These are phyloP conservation scores for Sarcophaga variegata DNA, from an alignment of 2,888 invertebrate genomes.

Conservation along the genomic window DNA sequence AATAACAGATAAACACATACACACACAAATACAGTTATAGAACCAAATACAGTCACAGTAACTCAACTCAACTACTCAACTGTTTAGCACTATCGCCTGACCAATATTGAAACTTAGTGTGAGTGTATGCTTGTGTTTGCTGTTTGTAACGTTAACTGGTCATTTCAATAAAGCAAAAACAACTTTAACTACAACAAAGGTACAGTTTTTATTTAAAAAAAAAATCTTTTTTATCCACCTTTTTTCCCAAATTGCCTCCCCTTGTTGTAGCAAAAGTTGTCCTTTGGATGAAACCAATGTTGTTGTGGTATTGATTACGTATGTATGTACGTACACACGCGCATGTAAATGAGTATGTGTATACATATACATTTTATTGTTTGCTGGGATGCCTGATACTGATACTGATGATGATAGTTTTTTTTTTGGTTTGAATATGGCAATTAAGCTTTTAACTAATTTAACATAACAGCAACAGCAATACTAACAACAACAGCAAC, in stretches of 20 bases:
- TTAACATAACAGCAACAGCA: slow-evolving; percentile 55
- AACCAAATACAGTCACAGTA: background rate
- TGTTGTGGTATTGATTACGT: no score
- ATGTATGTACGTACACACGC: background rate
- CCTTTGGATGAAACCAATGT: no score
- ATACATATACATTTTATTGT: background rate
- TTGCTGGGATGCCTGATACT: slow-evolving; percentile 25
- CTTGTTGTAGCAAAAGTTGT: slow-evolving; percentile 13
- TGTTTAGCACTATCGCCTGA: no score
- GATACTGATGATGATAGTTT: slow-evolving; percentile 61
- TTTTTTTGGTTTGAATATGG: slow-evolving; percentile 65
- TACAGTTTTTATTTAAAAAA: slow-evolving; percentile 22
- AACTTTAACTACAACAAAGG: background rate
- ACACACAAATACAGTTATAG: background rate
- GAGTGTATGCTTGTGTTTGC: background rate
- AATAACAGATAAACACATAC: slow-evolving; percentile 21
- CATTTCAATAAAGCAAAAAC: slow-evolving; percentile 28
- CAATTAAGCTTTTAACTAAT: slow-evolving; percentile 72
- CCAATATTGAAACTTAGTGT: no score
- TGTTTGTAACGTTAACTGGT: slow-evolving; percentile 44
- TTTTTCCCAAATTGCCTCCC: background rate
- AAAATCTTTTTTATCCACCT: slow-evolving; percentile 23
- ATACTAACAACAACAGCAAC: slow-evolving; percentile 34
- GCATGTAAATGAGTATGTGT: background rate
- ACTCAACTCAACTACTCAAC: no score